A percentile compares a stretch with the other conserved stretches of the same genome.
Conservation (phyloP, 1,140 invertebrate species). For the Plodia interpunctella region DNA sequence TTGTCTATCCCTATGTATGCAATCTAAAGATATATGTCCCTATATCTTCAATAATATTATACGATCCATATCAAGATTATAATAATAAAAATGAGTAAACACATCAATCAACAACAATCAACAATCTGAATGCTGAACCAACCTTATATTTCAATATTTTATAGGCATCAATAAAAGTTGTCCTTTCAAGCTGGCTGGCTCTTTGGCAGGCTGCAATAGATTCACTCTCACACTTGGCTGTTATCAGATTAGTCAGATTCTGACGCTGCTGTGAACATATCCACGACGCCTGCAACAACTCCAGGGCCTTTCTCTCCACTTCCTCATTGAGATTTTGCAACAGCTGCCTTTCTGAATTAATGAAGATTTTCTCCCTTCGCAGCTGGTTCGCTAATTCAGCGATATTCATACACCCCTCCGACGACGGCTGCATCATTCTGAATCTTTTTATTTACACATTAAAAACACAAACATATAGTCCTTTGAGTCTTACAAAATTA, state of each 20-base stretch:
- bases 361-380: conserved; percentile 70
- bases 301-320: conserved; percentile 61
- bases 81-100: no score
- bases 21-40: no score
- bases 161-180: conserved; percentile 92
- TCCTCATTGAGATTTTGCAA: conserved; percentile 71
- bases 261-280: conserved; percentile 91
- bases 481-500: conserved; percentile 25
- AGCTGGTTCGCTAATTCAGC: conserved; percentile 70
- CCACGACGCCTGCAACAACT: conserved; percentile 86
- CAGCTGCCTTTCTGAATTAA: conserved; percentile 69
- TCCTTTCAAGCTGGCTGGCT: conserved; percentile 86
- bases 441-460: conserved; percentile 26
- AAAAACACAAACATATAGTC: conserved; percentile 41
- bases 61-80: no score
- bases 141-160: conserved; percentile 89
- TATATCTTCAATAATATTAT: no score
- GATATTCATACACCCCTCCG: conserved; percentile 70
- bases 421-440: conserved; percentile 70
- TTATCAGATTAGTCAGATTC: conserved; percentile 88
- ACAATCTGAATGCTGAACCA: conserved; percentile 21
- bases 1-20: no score
- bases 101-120: no score
- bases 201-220: conserved; percentile 86
- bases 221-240: conserved; percentile 84